These are phyloP conservation scores for Drosophila orosa DNA, from an alignment of 1,140 invertebrate genomes.

Conservation along the genomic window DNA sequence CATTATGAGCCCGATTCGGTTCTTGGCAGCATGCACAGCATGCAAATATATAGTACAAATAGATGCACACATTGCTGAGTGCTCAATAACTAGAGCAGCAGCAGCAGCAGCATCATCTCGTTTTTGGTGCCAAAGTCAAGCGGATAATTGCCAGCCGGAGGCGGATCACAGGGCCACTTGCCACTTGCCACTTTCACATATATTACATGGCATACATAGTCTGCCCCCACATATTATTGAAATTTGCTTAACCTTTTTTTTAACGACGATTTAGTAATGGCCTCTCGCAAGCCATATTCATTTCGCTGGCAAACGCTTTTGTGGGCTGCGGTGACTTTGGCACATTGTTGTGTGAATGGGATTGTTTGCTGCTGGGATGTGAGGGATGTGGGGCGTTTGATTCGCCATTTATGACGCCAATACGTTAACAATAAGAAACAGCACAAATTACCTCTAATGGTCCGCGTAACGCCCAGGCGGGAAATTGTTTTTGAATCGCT, in stretches of 20 bases:
- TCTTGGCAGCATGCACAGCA: slow-evolving; percentile 33
- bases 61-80: slow-evolving; percentile 8
- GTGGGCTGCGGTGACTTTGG: slow-evolving; percentile 24
- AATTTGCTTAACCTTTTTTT: slow-evolving; percentile 63
- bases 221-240: slow-evolving; percentile 59
- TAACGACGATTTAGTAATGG: slow-evolving; percentile 44
- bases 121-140: slow-evolving; percentile 68
- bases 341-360: slow-evolving; percentile 18
- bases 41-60: slow-evolving; percentile 10
- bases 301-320: slow-evolving; percentile 39
- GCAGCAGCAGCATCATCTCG: slow-evolving; percentile 22
- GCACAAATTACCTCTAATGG: slow-evolving; percentile 42
- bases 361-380: not conserved
- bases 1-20: slow-evolving; percentile 23
- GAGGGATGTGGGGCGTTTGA: slow-evolving; percentile 54
- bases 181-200: slow-evolving; percentile 46
- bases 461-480: slow-evolving; percentile 48
- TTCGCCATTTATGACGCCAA: slow-evolving; percentile 60
- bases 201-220: slow-evolving; percentile 1
- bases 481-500: slow-evolving; percentile 40
- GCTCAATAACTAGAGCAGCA: slow-evolving; percentile 35
- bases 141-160: slow-evolving; percentile 61
- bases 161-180: slow-evolving; percentile 56
- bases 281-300: slow-evolving; percentile 49
- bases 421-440: slow-evolving; percentile 42